A percentile compares a stretch with the other conserved stretches of the same genome.
Evolutionary conservation across 2,888 invertebrate genomes (phyloP).

Genomic region (Microctonus aethiopoides): DNA sequence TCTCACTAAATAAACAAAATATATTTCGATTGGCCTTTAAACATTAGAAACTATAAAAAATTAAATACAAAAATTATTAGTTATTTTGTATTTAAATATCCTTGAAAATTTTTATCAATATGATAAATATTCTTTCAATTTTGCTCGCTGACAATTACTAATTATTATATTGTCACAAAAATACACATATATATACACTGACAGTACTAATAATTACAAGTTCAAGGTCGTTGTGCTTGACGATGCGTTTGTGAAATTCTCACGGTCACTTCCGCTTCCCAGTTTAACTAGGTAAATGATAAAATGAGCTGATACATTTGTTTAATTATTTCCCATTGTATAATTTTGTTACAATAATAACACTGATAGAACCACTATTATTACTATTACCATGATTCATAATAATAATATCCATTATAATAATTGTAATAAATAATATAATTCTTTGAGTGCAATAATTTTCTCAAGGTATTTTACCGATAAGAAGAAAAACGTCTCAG

Average conservation of each 20-base stretch:
- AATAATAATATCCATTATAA: background rate
- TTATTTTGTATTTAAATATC: background rate
- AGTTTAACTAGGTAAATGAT: constrained; percentile 13
- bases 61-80: too few relatives aligned
- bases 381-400: background rate
- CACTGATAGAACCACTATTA: background rate
- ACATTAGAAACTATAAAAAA: too few relatives aligned
- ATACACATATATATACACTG: background rate
- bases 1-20: too few relatives aligned
- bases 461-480: background rate
- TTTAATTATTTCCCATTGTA: constrained; percentile 18
- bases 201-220: constrained; percentile 46
- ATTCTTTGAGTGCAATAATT: background rate
- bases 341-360: background rate
- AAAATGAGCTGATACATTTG: constrained; percentile 1
- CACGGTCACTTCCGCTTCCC: constrained; percentile 40
- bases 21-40: too few relatives aligned
- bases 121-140: constrained; percentile 22
- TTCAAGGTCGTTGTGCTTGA: constrained; percentile 53
- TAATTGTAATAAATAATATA: background rate
- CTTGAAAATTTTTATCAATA: background rate
- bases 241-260: constrained; percentile 42
- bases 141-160: background rate
- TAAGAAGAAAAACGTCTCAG: background rate
- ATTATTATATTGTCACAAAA: constrained; percentile 34